Conservation (phyloP, 2,888 invertebrate genomes). For the Brachypalpus laphriformis region DNA sequence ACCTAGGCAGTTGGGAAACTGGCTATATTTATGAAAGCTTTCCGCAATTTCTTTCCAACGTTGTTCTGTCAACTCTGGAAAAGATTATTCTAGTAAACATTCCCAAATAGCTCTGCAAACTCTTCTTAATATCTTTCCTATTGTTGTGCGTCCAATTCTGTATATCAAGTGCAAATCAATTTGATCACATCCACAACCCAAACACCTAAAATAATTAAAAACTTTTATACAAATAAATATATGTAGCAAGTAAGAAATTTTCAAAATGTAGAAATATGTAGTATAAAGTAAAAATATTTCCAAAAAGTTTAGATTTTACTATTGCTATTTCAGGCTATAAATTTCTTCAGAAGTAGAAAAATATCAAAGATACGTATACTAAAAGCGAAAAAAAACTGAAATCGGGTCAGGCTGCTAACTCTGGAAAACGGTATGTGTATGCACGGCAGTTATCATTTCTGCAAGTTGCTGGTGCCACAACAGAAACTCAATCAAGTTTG, state of each 20-base stretch:
- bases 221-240: too few species aligned
- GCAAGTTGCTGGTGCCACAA: neutral
- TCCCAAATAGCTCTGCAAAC: slow-evolving; percentile 9
- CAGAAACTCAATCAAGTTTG: neutral
- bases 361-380: neutral
- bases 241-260: too few species aligned
- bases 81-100: slow-evolving; percentile 13
- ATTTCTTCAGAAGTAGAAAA: neutral
- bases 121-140: slow-evolving; percentile 18
- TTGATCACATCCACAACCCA: too few species aligned
- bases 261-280: too few species aligned
- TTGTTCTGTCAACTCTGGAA: too few species aligned
- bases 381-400: neutral
- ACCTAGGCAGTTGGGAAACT: slow-evolving; percentile 23
- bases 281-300: too few species aligned
- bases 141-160: neutral
- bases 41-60: slow-evolving; percentile 6
- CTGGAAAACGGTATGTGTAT: slow-evolving; percentile 8
- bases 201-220: too few species aligned
- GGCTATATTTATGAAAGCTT: slow-evolving; percentile 16
- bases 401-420: slow-evolving; percentile 4
- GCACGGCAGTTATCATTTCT: slow-evolving; percentile 5
- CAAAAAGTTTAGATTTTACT: too few species aligned
- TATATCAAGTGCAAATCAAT: too few species aligned
- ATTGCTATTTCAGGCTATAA: neutral